Evolutionary conservation across 2,888 invertebrate species (phyloP).

Genomic region (Lasius platythorax): DNA sequence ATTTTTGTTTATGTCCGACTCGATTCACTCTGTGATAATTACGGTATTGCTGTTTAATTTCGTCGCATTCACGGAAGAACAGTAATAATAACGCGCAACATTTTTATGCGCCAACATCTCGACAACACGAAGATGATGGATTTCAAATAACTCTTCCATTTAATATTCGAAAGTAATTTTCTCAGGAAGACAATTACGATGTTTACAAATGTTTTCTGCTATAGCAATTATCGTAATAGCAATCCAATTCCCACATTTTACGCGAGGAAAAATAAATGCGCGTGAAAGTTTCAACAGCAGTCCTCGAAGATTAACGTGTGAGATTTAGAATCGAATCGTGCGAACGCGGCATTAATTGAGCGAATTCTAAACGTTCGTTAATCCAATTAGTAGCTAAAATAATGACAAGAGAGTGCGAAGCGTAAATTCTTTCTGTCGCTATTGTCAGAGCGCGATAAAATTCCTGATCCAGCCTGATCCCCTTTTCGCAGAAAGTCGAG

Average conservation of each 20-base stretch:
- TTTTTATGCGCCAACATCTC: neutral
- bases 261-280: slow-evolving; percentile 34
- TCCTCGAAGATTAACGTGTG: slow-evolving; percentile 60
- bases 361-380: slow-evolving; percentile 43
- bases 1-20: slow-evolving; percentile 39
- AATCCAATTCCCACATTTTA: slow-evolving; percentile 39
- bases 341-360: slow-evolving; percentile 47
- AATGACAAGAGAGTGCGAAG: slow-evolving; percentile 33
- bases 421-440: slow-evolving; percentile 10
- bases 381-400: slow-evolving; percentile 41
- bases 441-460: slow-evolving; percentile 3
- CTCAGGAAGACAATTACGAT: neutral
- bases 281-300: slow-evolving; percentile 63
- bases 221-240: slow-evolving; percentile 31
- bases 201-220: neutral
- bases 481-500: slow-evolving; percentile 70
- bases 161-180: neutral
- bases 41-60: neutral
- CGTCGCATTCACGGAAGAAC: neutral
- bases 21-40: neutral
- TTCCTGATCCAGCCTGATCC: slow-evolving; percentile 37
- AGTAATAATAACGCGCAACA: neutral
- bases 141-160: neutral
- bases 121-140: neutral
- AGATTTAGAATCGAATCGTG: slow-evolving; percentile 62